Conservation (phyloP, 1,140 invertebrate genomes). For the Rhizoglyphus robini region DNA sequence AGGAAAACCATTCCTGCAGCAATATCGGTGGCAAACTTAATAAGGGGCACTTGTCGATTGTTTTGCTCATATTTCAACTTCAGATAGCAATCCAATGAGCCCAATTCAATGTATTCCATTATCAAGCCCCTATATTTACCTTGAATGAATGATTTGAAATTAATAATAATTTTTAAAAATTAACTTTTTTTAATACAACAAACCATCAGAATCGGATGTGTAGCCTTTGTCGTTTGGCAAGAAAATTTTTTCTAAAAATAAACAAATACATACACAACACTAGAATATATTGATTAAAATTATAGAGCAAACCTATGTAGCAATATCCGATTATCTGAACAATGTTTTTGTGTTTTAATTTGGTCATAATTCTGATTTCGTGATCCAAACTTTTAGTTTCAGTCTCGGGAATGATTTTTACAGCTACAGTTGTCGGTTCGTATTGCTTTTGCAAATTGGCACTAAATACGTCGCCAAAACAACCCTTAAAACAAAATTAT, state of each 20-base stretch:
- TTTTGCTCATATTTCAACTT: conserved; percentile 31
- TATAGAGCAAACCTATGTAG: conserved; percentile 37
- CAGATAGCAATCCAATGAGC: conserved; percentile 62
- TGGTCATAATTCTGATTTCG: conserved; percentile 64
- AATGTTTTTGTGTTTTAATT: conserved; percentile 66
- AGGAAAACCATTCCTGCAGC: conserved; percentile 80
- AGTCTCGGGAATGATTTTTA: conserved; percentile 15
- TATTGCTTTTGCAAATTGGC: conserved; percentile 43
- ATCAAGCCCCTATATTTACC: conserved; percentile 60
- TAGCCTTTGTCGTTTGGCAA: no score
- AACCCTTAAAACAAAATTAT: conserved; percentile 38
- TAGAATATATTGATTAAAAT: background rate
- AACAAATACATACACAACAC: background rate
- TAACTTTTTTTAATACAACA: no score
- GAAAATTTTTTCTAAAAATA: background rate
- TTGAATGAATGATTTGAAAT: conserved; percentile 20
- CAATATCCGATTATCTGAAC: conserved; percentile 63
- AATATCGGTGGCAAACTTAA: conserved; percentile 63
- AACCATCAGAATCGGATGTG: background rate
- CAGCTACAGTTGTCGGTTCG: conserved; percentile 24
- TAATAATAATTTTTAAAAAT: conserved; percentile 2
- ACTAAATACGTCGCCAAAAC: conserved; percentile 55
- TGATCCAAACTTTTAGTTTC: conserved; percentile 35
- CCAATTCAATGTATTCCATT: conserved; percentile 72
- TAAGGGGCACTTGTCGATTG: conserved; percentile 35